Base-by-base conservation (phyloP, 2,888 invertebrate genomes). In the Trichopoda pennipes region DNA sequence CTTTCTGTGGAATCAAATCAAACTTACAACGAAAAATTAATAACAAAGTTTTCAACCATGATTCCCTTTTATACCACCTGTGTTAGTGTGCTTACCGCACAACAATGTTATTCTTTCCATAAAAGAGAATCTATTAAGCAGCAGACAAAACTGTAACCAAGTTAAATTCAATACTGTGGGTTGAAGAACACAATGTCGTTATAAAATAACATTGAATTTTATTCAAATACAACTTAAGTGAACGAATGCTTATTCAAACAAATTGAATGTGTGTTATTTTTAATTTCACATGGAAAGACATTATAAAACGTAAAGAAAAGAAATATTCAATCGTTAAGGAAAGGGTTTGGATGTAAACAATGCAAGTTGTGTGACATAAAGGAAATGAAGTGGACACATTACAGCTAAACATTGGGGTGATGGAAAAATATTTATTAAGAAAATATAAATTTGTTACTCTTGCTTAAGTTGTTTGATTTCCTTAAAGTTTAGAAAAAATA, bases 261-360 rank as follows among this genome's bases (percentile, higher is more conserved):
- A 21, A 28, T 21, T 14, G n/a, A 70, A 63, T 49, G n/a, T 55
- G 38, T 64, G 17, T 14, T 55, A 23, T 35, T 51, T 32, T 42
- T 23, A 17, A 64, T 49, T 60, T 47, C 19, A 32, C 58, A 32
- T 58, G 42, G 55, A 51, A 51, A 58, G 42, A 60, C 66, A 53
- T 38, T 38, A 38, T 38, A 7, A 38, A 38, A 38, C 38, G 12
- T 12, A 61, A 32, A 19, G 44, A 60, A 51, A 68, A 14, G 3
- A 53, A 23, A 10, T n/a, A n/a, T 49, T 12, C 16, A 69, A 8
- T 55, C 69, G 47, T 61, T 69, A 61, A 55, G 17, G 61, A 76
- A 76, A 69, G 61, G 61, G 76, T 55, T 76, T 69, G 76, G 60
- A 35, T 44, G 69, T 55, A 76, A 69, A 76, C 68, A 68, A 60